A percentile compares a stretch with the other conserved stretches of the same genome.
Conservation (phyloP, 92 coral and sea anemone species). For the Scolanthus callimorphus region DNA sequence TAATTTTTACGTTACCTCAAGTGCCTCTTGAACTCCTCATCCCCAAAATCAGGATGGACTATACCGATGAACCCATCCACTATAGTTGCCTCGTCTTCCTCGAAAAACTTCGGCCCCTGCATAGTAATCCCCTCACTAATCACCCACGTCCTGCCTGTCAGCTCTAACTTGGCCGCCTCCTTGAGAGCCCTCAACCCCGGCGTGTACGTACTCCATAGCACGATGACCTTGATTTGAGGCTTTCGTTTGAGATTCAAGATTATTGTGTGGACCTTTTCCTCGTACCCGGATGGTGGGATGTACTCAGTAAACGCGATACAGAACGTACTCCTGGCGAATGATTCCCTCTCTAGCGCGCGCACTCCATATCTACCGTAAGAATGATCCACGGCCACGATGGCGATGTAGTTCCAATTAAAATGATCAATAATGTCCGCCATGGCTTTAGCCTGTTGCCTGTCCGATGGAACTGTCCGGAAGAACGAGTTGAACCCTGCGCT, state of each 20-base stretch:
- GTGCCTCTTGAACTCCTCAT: not conserved
- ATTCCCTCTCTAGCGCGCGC: conserved; percentile 23
- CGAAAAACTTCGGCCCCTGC: conserved; percentile 2
- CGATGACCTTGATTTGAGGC: not conserved
- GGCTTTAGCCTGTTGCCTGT: conserved; percentile 21
- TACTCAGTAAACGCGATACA: conserved; percentile 30
- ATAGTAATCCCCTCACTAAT: conserved; percentile 2
- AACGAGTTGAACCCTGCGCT: conserved; percentile 17
- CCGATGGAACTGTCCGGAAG: conserved; percentile 32
- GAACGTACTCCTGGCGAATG: conserved; percentile 9
- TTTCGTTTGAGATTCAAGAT: not conserved
- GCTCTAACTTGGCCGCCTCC: conserved; percentile 1
- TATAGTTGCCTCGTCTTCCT: not conserved
- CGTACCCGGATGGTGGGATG: conserved; percentile 2
- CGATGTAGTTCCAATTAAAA: conserved; percentile 23
- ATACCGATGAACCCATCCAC: conserved; percentile 5
- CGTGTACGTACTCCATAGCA: conserved; percentile 3
- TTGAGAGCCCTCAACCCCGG: conserved; percentile 1
- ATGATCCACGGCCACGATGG: conserved; percentile 29
- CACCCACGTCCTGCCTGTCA: not conserved
- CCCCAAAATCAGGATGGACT: not conserved
- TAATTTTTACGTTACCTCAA: not conserved
- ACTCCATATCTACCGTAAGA: conserved; percentile 40
- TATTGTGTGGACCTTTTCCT: not conserved
- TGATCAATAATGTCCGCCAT: conserved; percentile 32